Base-by-base conservation (phyloP, 2,797 vertebrate genomes). In the Lerista edwardsae region DNA sequence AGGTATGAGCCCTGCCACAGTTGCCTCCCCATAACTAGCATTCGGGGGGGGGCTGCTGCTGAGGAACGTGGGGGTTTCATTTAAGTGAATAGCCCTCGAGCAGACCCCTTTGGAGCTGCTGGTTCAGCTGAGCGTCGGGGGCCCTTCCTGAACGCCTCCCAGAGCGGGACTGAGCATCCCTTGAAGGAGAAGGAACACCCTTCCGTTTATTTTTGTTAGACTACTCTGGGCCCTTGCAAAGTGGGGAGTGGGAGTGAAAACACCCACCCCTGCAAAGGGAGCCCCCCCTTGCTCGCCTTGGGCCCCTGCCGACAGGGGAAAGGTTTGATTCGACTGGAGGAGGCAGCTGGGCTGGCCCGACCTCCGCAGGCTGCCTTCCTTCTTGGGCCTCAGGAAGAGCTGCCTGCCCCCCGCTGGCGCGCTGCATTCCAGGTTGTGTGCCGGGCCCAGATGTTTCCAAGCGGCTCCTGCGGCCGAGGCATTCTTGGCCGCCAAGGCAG, bases 381-480 rank as follows among this genome's bases (percentile, higher is more conserved):
- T 94, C 91, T 88, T 86, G 0, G 83, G 85, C 55, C 93, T 86
- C 7, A 0, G 80, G 80, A 90, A 89, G 92, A 92, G 91, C 86
- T 90, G 93, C 5, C 10, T 25, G 76, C 93, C 39, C 94, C 93
- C 95, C 27, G 51, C 91, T 88, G 94, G 89, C 11, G 72, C 85
- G 87, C 9, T 83, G n/a, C 95, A 96, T 96, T 96, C 95, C 95
- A 94, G 93, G 84, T 89, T 90, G 11, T 93, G 90, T 88, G 85
- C 94, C 80, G 88, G 92, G 93, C 95, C 94, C 96, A 96, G 95
- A 96, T 96, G 95, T 95, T 96, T 92, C 84, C 91, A 90, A 89
- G 94, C 84, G 92, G 92, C 91, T 88, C 85, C 89, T 34, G 5
- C 4, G 34, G 51, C 2, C n/a, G 90, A 91, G 47, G 89, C 90